Percentiles rank a stretch among this genome's conserved stretches.
phyloP scores from a whole-genome alignment of 2,113 vertebrate genomes.

The Hiodon tergisus region DNA sequence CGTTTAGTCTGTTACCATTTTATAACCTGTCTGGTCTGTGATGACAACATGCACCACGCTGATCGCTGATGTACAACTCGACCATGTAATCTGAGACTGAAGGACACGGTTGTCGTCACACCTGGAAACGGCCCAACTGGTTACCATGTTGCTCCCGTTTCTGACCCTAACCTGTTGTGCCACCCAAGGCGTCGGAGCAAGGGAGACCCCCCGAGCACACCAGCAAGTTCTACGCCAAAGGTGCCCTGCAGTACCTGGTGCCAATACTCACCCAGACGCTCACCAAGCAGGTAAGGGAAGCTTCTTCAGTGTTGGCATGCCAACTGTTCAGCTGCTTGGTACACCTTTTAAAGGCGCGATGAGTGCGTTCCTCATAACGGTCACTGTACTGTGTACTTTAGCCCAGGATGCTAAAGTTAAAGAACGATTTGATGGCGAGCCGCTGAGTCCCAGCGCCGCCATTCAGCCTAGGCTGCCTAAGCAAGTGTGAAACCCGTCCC shows the following conservation, averaged over 20 bases:
- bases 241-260: slow-evolving; percentile 92
- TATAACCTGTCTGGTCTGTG: too few relatives aligned
- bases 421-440: background rate
- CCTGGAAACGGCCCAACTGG: too few relatives aligned
- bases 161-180: background rate
- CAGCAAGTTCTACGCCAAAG: slow-evolving; percentile 98
- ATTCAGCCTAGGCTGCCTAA: background rate
- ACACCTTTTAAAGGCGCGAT: too few relatives aligned
- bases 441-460: background rate
- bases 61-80: too few relatives aligned
- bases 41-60: too few relatives aligned
- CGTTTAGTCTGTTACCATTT: too few relatives aligned
- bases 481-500: background rate
- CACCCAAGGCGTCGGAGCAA: slow-evolving; percentile 85
- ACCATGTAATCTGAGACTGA: too few relatives aligned
- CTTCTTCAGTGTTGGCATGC: background rate
- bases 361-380: too few relatives aligned
- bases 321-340: too few relatives aligned
- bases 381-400: background rate
- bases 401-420: background rate
- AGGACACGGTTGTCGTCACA: too few relatives aligned
- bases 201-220: slow-evolving; percentile 96
- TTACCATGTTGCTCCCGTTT: background rate
- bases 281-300: slow-evolving; percentile 85
- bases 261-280: slow-evolving; percentile 94